Evolutionary conservation across 2,888 invertebrate genomes (phyloP).

Genomic region (Rhingia campestris): DNA sequence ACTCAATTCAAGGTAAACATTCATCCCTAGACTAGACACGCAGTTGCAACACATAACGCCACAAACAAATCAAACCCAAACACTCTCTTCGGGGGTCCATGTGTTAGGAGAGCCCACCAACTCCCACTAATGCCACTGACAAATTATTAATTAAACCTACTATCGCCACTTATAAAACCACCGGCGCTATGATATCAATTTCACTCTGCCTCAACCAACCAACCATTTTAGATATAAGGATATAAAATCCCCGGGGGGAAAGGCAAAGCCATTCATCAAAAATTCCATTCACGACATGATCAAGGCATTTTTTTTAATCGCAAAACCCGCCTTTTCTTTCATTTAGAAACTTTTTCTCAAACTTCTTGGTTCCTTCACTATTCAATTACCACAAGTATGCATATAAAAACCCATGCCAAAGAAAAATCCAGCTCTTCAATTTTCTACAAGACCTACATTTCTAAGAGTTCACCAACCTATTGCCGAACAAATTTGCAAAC

Average conservation of each 20-base stretch:
- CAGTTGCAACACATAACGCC: too few relatives aligned
- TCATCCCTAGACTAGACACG: too few relatives aligned
- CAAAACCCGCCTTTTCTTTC: background rate
- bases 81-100: too few relatives aligned
- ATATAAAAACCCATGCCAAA: background rate
- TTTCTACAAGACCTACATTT: conserved; percentile 48
- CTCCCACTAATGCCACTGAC: too few relatives aligned
- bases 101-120: too few relatives aligned
- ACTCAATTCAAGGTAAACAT: too few relatives aligned
- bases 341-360: conserved; percentile 6
- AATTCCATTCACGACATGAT: conserved; percentile 6
- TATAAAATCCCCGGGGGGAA: background rate
- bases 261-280: conserved; percentile 2
- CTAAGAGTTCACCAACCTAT: conserved; percentile 65
- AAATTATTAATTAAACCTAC: too few relatives aligned
- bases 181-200: background rate
- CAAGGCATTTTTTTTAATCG: background rate
- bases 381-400: conserved; percentile 38
- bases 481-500: conserved; percentile 68
- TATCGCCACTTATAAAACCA: too few relatives aligned
- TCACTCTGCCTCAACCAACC: background rate
- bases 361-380: conserved; percentile 14
- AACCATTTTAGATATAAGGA: background rate
- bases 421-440: conserved; percentile 10
- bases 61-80: too few relatives aligned